These are phyloP conservation scores for Steatocranus sp. DNA, from an alignment of 2,797 vertebrate genomes.

Conservation along the genomic window DNA sequence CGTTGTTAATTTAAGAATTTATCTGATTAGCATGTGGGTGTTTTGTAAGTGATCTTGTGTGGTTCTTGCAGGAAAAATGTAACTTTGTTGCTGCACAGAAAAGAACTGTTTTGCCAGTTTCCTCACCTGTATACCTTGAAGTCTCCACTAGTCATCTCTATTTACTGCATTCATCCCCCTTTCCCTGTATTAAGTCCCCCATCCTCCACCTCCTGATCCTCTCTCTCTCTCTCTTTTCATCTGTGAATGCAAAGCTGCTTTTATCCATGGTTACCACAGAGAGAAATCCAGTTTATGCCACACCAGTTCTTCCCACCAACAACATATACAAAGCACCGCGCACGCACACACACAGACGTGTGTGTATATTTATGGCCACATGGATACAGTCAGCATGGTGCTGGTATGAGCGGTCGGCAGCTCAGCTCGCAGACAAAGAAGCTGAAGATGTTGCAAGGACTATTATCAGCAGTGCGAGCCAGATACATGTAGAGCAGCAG, in stretches of 20 bases:
- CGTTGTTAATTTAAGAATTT: not conserved
- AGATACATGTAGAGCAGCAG: conserved; percentile 70
- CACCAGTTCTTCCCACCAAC: conserved; percentile 11
- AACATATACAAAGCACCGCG: conserved; percentile 3
- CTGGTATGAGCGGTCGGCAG: conserved; percentile 66
- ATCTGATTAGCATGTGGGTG: not conserved
- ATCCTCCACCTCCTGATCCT: conserved; percentile 22
- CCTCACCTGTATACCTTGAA: conserved; percentile 2
- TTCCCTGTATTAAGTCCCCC: conserved; percentile 11
- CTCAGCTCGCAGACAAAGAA: conserved; percentile 88
- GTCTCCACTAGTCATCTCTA: conserved; percentile 5
- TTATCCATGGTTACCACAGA: conserved; percentile 60
- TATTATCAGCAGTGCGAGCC: conserved; percentile 88
- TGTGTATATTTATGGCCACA: conserved; percentile 1
- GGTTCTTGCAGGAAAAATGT: not conserved
- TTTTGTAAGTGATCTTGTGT: not conserved
- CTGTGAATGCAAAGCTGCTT: conserved; percentile 36
- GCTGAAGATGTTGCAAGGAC: conserved; percentile 88
- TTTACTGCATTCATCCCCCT: conserved; percentile 27
- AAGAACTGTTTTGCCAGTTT: not conserved
- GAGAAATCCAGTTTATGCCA: conserved; percentile 58
- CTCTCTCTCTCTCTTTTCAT: conserved; percentile 23
- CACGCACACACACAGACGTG: not conserved
- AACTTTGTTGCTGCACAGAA: not conserved
- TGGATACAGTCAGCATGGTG: conserved; percentile 13